A percentile compares a stretch with the other conserved stretches of the same genome.
Conservation (phyloP, 2,797 vertebrate species). For the Xenopus petersii region DNA sequence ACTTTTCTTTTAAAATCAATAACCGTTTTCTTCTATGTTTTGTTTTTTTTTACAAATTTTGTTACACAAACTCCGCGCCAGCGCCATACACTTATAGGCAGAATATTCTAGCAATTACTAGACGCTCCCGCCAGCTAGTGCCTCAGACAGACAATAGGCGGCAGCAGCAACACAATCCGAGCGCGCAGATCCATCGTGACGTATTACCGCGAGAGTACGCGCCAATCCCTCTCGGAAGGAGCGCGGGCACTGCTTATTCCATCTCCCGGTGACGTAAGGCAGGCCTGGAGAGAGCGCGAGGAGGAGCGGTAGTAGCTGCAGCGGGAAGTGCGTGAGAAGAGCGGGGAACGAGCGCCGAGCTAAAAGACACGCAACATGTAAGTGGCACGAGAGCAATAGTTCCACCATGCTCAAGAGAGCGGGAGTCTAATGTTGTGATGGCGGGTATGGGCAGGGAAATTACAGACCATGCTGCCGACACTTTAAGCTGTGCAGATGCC, state of each 20-base stretch:
- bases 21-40: no score
- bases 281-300: conserved; percentile 17
- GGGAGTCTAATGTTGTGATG: neutral
- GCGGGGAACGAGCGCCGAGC: conserved; percentile 8
- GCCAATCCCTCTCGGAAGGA: conserved; percentile 36
- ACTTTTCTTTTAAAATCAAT: no score
- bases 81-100: neutral
- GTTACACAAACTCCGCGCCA: no score
- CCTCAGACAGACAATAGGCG: no score
- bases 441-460: neutral
- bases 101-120: neutral
- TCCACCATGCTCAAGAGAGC: no score
- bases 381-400: neutral
- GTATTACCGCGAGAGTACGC: conserved; percentile 37
- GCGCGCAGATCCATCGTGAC: neutral
- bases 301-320: conserved; percentile 1
- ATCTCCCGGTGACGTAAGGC: neutral
- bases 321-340: conserved; percentile 20
- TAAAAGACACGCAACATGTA: conserved; percentile 9
- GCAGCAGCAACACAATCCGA: neutral
- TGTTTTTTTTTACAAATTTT: no score
- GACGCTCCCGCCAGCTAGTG: neutral
- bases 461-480: no score
- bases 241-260: conserved; percentile 7
- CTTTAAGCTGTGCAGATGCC: no score